Evolutionary conservation across 2,113 vertebrate genomes (phyloP).

Genomic region (Crotophaga sulcirostris): DNA sequence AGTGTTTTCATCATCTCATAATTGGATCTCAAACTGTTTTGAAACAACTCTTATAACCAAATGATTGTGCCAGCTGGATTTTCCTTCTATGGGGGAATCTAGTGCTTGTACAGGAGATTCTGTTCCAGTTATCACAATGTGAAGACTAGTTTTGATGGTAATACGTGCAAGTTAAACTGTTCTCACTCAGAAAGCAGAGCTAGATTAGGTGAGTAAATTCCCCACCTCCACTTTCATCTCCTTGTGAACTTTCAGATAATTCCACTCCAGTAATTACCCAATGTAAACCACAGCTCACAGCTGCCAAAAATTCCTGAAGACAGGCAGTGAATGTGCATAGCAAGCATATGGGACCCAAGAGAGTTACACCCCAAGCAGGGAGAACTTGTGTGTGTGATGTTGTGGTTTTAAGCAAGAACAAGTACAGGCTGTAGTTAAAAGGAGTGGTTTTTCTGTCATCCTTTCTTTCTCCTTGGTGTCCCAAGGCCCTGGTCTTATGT

Average conservation of each 20-base stretch:
- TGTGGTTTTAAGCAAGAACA: background rate
- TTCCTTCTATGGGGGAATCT: background rate
- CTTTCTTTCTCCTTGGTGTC: background rate
- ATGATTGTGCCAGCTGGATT: background rate
- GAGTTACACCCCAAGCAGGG: background rate
- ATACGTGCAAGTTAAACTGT: background rate
- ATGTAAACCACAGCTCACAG: slow-evolving; percentile 3
- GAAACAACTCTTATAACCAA: background rate
- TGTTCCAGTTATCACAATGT: background rate
- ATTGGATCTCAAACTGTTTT: slow-evolving; percentile 9
- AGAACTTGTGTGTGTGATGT: background rate
- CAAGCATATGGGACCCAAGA: background rate
- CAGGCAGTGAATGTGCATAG: slow-evolving; percentile 15
- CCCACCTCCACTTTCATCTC: slow-evolving; percentile 19
- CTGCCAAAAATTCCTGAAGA: slow-evolving; percentile 40
- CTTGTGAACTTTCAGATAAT: slow-evolving; percentile 24
- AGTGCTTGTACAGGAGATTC: background rate
- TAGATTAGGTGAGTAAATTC: slow-evolving; percentile 6
- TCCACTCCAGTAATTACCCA: slow-evolving; percentile 1
- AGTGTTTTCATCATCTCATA: background rate
- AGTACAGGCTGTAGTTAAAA: background rate
- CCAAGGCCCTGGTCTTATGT: background rate
- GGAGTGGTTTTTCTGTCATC: background rate
- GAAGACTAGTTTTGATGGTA: background rate
- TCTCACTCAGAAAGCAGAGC: background rate